Percentiles rank a stretch among this genome's conserved stretches.
Evolutionary conservation across 2,888 invertebrate genomes (phyloP).

Genomic region (Amorpha juglandis): DNA sequence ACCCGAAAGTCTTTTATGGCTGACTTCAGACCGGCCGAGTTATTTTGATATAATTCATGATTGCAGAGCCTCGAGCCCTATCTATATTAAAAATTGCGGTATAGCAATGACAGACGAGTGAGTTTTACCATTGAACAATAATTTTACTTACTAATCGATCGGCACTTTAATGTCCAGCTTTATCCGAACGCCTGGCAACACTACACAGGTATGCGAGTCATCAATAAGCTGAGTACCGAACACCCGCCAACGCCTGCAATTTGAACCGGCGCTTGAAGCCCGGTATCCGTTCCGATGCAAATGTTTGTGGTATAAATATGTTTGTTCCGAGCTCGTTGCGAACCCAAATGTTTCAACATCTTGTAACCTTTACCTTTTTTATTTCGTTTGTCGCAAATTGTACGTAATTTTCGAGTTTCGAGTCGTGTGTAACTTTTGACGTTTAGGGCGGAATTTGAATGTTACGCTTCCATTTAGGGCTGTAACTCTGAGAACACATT

Average conservation of each 20-base stretch:
- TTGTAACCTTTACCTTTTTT: slow-evolving; percentile 24
- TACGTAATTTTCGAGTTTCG: slow-evolving; percentile 14
- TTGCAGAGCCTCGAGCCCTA: no score
- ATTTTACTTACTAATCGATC: no score
- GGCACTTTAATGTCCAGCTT: not conserved
- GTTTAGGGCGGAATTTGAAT: slow-evolving; percentile 12
- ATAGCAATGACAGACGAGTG: no score
- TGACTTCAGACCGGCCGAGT: no score
- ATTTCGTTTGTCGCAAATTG: slow-evolving; percentile 13
- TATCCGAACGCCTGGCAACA: not conserved
- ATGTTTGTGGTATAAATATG: slow-evolving; percentile 21
- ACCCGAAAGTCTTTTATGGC: no score
- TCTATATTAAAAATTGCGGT: no score
- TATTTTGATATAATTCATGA: no score
- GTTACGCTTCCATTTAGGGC: not conserved
- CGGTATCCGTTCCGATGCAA: slow-evolving; percentile 17
- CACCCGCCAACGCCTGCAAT: slow-evolving; percentile 6
- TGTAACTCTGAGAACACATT: not conserved
- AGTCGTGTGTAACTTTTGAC: not conserved
- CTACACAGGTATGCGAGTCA: not conserved
- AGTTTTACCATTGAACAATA: no score
- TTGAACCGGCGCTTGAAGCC: not conserved
- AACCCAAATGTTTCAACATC: slow-evolving; percentile 12
- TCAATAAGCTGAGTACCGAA: slow-evolving; percentile 1
- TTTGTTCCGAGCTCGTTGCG: slow-evolving; percentile 19